Conservation (phyloP, 2,888 invertebrate species). For the Trissonchulus latispiculum region DNA sequence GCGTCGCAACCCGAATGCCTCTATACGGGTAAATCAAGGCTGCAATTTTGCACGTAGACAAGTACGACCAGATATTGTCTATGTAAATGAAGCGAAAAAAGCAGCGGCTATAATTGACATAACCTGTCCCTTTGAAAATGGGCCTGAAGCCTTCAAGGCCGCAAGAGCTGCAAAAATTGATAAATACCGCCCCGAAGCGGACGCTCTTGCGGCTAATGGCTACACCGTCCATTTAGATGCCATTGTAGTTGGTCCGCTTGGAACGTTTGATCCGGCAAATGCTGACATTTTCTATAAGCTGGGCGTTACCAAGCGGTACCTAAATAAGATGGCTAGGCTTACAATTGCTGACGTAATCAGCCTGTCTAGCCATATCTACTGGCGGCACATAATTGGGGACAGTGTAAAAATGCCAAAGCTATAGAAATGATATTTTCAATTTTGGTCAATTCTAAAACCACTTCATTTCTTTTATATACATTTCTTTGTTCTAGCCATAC, state of each 20-base stretch:
- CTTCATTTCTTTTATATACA: too few species aligned
- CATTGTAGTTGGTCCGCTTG: conserved; percentile 38
- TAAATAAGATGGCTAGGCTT: too few species aligned
- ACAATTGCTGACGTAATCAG: background rate
- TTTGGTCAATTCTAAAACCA: too few species aligned
- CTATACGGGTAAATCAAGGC: background rate
- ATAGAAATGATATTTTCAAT: background rate
- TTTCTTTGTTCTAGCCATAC: too few species aligned
- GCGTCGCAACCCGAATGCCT: background rate
- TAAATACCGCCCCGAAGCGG: background rate
- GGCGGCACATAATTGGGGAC: background rate
- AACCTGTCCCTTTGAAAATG: background rate
- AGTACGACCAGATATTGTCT: background rate
- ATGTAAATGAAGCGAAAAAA: background rate
- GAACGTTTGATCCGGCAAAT: conserved; percentile 37
- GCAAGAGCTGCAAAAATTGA: background rate
- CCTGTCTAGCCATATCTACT: background rate
- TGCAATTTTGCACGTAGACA: background rate
- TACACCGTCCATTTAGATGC: background rate
- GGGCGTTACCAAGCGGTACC: too few species aligned
- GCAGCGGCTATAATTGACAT: background rate
- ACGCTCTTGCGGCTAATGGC: background rate
- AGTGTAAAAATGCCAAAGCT: background rate
- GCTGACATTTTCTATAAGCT: conserved; percentile 30
- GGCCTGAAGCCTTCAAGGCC: background rate